Evolutionary conservation across 2,888 invertebrate genomes (phyloP).

Genomic region (Drosophila helvetica): DNA sequence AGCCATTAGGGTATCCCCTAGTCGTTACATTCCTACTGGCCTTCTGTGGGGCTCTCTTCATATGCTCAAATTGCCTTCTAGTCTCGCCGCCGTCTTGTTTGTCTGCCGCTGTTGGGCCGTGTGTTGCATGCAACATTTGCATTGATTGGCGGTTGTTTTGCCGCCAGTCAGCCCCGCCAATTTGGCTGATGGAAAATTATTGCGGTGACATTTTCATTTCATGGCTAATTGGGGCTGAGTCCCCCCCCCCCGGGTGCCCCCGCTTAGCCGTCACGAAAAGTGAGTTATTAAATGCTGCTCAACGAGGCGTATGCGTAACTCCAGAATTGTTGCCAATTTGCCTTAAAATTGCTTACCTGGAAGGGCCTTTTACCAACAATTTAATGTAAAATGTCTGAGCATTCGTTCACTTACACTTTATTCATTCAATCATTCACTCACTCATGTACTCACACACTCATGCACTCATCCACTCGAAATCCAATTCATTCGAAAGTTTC

Average conservation of each 20-base stretch:
- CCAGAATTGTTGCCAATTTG: slow-evolving; percentile 8
- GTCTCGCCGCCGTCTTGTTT: slow-evolving; percentile 11
- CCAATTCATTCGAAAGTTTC: slow-evolving; percentile 35
- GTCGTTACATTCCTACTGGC: too few relatives aligned
- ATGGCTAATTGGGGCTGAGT: slow-evolving; percentile 64
- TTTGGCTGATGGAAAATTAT: slow-evolving; percentile 70
- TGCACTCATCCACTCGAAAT: slow-evolving; percentile 22
- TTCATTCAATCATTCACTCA: slow-evolving; percentile 16
- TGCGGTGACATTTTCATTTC: slow-evolving; percentile 74
- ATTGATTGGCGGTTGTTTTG: slow-evolving; percentile 63
- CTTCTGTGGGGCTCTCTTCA: slow-evolving; percentile 16
- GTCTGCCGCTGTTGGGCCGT: slow-evolving; percentile 29
- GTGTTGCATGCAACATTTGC: slow-evolving; percentile 67
- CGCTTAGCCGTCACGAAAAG: slow-evolving; percentile 33
- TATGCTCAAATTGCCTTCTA: slow-evolving; percentile 54
- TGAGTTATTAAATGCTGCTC: slow-evolving; percentile 65
- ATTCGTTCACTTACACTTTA: slow-evolving; percentile 15
- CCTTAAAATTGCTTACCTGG: background rate
- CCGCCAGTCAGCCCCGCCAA: slow-evolving; percentile 59
- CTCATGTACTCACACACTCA: slow-evolving; percentile 3
- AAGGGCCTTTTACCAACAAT: too few relatives aligned
- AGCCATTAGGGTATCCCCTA: too few relatives aligned
- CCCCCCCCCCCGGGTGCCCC: background rate
- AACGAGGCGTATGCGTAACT: slow-evolving; percentile 38
- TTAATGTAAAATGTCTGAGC: too few relatives aligned